Evolutionary conservation across 2,113 vertebrate genomes (phyloP), one percentile per base, ranked within the genome.

Genomic region (Pituophis catenifer): DNA sequence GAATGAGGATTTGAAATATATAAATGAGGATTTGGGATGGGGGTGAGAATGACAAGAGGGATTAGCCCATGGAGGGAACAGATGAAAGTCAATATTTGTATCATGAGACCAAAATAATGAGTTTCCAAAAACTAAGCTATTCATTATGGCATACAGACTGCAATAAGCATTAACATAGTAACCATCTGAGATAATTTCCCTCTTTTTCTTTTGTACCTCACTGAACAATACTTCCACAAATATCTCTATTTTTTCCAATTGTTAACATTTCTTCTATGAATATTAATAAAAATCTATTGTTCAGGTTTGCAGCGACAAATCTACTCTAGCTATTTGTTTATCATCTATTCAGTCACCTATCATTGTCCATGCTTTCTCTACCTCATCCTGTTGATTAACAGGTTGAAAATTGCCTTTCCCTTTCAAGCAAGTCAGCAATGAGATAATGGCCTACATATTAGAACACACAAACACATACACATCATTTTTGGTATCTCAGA

Each of bases 61-160:
- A 94, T 96, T 96, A 96, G 90, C 81, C 93, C 55, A 7, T 85
- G 86, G 86, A 95, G 94, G 91, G 93, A 94, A 89, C 0, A 91
- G 92, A 93, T 94, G 88, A 94, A 96, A 96, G 88, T 93, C 91
- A 94, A 29, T 95, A 58, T 94, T 93, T n/a, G 38, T 54, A 87
- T 89, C 91, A 23, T 65, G 93, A 90, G 92, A 95, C 92, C 91
- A 59, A 94, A 93, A 38, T 62, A 96, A 97, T 50, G 93, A 93
- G 92, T 95, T 96, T 94, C 94, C 52, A 89, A 89, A 94, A 93
- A 86, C 93, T 95, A 29, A 85, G 8, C 52, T 89, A 48, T 92
- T 95, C 93, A 94, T 93, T 90, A 93, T 59, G 50, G 0, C 2
- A 6, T 92, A 90, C 86, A 26, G n/a, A 93, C 89, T 93, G 29